Conservation (phyloP, 2,888 invertebrate genomes). For the Caenorhabditis virilis region DNA sequence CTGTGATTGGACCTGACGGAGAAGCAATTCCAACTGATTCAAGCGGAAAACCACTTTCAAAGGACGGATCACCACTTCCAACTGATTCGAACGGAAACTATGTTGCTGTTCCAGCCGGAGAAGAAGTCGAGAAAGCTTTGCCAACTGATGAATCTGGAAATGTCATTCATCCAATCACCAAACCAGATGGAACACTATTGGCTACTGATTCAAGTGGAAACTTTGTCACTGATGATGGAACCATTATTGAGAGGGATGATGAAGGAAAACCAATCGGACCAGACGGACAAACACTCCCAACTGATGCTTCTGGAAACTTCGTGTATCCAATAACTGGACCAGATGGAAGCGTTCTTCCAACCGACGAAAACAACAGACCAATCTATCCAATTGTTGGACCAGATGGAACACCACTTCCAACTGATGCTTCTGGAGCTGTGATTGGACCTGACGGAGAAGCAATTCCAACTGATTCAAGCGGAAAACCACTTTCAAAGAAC, state of each 20-base stretch:
- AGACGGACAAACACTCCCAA: constrained; percentile 26
- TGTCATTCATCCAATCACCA: constrained; percentile 18
- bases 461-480: constrained; percentile 19
- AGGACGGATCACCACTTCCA: constrained; percentile 35
- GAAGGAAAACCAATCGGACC: constrained; percentile 39
- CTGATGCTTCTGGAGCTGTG: constrained; percentile 30
- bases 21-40: constrained; percentile 20
- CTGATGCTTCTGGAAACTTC: constrained; percentile 40
- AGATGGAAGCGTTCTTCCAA: constrained; percentile 38
- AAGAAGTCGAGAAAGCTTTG: constrained; percentile 11
- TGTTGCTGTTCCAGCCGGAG: constrained; percentile 12
- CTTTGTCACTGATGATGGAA: constrained; percentile 21
- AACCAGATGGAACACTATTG: constrained; percentile 25
- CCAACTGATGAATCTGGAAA: constrained; percentile 25
- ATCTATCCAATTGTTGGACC: constrained; percentile 15
- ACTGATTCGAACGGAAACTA: constrained; percentile 24
- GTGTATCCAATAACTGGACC: constrained; percentile 40
- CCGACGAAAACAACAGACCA: constrained; percentile 31
- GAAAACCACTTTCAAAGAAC: constrained; percentile 23
- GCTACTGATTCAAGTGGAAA: constrained; percentile 24
- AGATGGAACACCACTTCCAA: constrained; percentile 30
- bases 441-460: constrained; percentile 30
- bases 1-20: constrained; percentile 35
- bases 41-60: constrained; percentile 16
- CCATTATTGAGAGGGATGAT: constrained; percentile 27